phyloP scores from a whole-genome alignment of 2,888 invertebrate genomes.

The Euzophera pinguis region DNA sequence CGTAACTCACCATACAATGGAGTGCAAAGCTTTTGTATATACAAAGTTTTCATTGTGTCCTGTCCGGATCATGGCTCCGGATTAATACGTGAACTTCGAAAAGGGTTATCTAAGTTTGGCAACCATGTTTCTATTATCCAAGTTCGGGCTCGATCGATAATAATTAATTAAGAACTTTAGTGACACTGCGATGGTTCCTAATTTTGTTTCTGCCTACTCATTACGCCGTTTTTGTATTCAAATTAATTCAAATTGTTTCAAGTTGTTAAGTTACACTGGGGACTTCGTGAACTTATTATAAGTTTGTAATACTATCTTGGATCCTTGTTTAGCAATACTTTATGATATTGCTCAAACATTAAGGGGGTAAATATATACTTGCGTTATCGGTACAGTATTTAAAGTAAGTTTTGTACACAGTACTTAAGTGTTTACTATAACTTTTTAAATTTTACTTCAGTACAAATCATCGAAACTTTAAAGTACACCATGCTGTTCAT shows the following conservation, averaged over 20 bases:
- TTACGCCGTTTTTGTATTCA: constrained; percentile 23
- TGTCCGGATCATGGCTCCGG: constrained; percentile 56
- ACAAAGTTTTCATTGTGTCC: constrained; percentile 62
- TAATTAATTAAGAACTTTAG: constrained; percentile 63
- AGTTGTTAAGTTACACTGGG: constrained; percentile 13
- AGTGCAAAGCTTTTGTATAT: constrained; percentile 42
- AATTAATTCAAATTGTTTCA: constrained; percentile 13
- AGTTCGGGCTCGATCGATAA: constrained; percentile 59
- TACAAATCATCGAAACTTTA: too few relatives aligned
- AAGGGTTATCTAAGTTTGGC: constrained; percentile 70
- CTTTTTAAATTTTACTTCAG: too few relatives aligned
- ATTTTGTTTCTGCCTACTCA: constrained; percentile 19
- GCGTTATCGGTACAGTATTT: too few relatives aligned
- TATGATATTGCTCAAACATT: too few relatives aligned
- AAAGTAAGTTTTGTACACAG: too few relatives aligned
- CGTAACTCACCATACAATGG: constrained; percentile 35
- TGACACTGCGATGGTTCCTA: constrained; percentile 27
- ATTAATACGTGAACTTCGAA: constrained; percentile 70
- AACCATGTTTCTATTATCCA: constrained; percentile 68
- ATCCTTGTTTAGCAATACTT: too few relatives aligned
- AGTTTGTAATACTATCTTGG: too few relatives aligned
- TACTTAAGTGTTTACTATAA: too few relatives aligned
- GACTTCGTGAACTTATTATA: background rate
- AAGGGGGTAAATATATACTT: too few relatives aligned
- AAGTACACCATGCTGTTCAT: too few relatives aligned